phyloP scores from a whole-genome alignment of 2,113 vertebrate species.

The Callionymus lyra region DNA sequence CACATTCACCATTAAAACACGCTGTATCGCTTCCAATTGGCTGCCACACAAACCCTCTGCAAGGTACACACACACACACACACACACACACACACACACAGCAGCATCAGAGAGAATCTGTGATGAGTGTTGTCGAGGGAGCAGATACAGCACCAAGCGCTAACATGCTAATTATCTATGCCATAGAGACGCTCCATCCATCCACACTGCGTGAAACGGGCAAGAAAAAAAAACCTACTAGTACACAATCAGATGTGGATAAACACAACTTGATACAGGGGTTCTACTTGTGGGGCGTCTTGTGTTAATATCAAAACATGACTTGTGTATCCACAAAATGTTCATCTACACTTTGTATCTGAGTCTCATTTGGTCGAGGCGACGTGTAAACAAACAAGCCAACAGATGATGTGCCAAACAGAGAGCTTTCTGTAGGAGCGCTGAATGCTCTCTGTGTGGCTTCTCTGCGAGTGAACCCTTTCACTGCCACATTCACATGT shows the following conservation, averaged over 20 bases:
- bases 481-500: conserved; percentile 54
- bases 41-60: conserved; percentile 20
- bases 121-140: conserved; percentile 61
- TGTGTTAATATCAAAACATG: too few species aligned
- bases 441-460: conserved; percentile 48
- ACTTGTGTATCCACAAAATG: too few species aligned
- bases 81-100: conserved; percentile 27
- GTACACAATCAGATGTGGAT: conserved; percentile 10
- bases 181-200: conserved; percentile 53
- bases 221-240: conserved; percentile 9
- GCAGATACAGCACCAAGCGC: conserved; percentile 51
- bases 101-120: conserved; percentile 61
- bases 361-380: conserved; percentile 21
- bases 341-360: conserved; percentile 6
- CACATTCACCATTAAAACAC: neutral
- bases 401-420: conserved; percentile 58
- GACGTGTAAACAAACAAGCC: conserved; percentile 46
- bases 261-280: conserved; percentile 9
- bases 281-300: neutral
- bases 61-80: conserved; percentile 30
- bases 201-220: conserved; percentile 46
- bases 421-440: conserved; percentile 46
- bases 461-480: conserved; percentile 53
- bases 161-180: conserved; percentile 67
- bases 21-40: conserved; percentile 39